phyloP scores from a whole-genome alignment of 1,140 invertebrate species.

The Pogonomyrmex barbatus region DNA sequence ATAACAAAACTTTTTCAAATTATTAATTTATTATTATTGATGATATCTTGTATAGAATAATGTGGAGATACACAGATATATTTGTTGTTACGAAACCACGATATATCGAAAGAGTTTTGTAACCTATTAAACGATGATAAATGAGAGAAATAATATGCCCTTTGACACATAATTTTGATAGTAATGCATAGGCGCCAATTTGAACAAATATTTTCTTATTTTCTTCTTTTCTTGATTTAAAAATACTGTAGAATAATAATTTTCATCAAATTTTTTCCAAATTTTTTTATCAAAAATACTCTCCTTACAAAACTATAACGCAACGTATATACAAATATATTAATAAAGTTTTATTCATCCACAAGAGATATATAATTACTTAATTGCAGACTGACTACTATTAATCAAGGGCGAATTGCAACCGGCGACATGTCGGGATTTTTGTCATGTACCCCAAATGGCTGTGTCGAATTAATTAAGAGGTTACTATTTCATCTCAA shows the following conservation, averaged over 20 bases:
- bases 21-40: background rate
- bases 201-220: background rate
- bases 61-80: background rate
- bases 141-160: constrained; percentile 23
- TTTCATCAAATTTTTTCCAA: background rate
- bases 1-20: background rate
- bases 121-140: background rate
- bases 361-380: constrained; percentile 25
- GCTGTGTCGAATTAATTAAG: constrained; percentile 97
- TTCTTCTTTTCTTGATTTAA: background rate
- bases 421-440: constrained; percentile 95
- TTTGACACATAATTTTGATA: constrained; percentile 56
- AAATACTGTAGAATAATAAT: constrained; percentile 4
- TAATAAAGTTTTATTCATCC: constrained; percentile 3
- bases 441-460: constrained; percentile 96
- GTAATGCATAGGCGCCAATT: background rate
- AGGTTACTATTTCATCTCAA: constrained; percentile 81
- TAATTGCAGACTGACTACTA: constrained; percentile 90
- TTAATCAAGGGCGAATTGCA: constrained; percentile 95
- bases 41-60: background rate
- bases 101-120: constrained; percentile 16
- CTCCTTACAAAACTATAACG: background rate
- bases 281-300: background rate
- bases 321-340: background rate
- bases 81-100: constrained; percentile 5